Conservation (phyloP, 2,888 invertebrate species). For the Polyommatus icarus region DNA sequence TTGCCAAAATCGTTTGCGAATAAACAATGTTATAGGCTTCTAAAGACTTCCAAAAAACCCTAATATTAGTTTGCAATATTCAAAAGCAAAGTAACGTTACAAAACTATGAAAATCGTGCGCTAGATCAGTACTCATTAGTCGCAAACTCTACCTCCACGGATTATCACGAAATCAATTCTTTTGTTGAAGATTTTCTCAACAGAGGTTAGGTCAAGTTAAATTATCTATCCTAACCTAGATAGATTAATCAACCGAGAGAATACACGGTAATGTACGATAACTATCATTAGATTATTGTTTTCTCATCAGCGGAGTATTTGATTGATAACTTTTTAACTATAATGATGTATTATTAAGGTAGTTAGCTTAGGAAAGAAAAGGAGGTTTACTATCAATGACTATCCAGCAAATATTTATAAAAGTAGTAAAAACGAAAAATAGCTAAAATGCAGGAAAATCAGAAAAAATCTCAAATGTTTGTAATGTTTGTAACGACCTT, state of each 20-base stretch:
- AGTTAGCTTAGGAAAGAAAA: not conserved
- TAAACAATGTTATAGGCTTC: too few relatives aligned
- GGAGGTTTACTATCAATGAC: not conserved
- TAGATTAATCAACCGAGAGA: conserved; percentile 20
- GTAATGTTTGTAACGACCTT: not conserved
- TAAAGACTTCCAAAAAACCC: too few relatives aligned
- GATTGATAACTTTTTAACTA: conserved; percentile 28
- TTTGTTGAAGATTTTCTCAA: conserved; percentile 26
- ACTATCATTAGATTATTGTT: conserved; percentile 54
- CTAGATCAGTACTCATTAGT: not conserved
- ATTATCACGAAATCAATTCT: conserved; percentile 23
- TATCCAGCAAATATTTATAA: too few relatives aligned
- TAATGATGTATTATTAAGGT: conserved; percentile 3
- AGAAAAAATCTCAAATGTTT: not conserved
- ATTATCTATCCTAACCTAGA: conserved; percentile 21
- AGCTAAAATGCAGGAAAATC: too few relatives aligned
- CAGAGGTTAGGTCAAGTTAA: conserved; percentile 22
- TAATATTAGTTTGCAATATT: not conserved
- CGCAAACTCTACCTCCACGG: not conserved
- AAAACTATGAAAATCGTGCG: conserved; percentile 2
- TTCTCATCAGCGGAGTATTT: conserved; percentile 47
- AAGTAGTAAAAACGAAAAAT: too few relatives aligned
- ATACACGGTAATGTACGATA: conserved; percentile 46
- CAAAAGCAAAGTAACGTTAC: not conserved
- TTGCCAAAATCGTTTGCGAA: not conserved